Evolutionary conservation across 2,797 vertebrate species (phyloP).

Genomic region (Trematomus bernacchii): DNA sequence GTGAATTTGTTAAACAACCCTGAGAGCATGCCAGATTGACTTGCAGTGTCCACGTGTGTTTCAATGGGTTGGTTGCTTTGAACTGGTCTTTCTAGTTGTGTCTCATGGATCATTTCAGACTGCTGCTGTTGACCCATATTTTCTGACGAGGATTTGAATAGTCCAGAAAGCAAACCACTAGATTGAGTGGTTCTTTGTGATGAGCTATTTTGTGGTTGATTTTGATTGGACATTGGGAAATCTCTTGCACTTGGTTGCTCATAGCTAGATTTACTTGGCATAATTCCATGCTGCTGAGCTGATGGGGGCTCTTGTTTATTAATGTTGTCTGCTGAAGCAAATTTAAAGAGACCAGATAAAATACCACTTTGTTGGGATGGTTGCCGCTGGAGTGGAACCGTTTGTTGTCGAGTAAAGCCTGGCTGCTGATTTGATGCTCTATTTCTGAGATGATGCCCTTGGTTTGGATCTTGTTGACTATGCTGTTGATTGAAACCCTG

Average conservation of each 20-base stretch:
- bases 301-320: slow-evolving; percentile 54
- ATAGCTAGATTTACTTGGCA: slow-evolving; percentile 58
- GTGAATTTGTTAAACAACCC: slow-evolving; percentile 81
- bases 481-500: slow-evolving; percentile 42
- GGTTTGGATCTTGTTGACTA: slow-evolving; percentile 51
- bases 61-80: slow-evolving; percentile 47
- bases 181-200: slow-evolving; percentile 59
- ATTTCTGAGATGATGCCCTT: slow-evolving; percentile 33
- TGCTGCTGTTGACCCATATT: slow-evolving; percentile 60
- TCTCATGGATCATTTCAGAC: slow-evolving; percentile 38
- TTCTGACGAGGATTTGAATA: slow-evolving; percentile 82
- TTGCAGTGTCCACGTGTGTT: slow-evolving; percentile 46
- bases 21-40: slow-evolving; percentile 75
- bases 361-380: slow-evolving; percentile 72
- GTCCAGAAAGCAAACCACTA: slow-evolving; percentile 81
- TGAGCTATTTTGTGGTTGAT: slow-evolving; percentile 50
- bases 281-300: slow-evolving; percentile 52
- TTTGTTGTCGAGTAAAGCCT: slow-evolving; percentile 68
- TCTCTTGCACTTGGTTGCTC: slow-evolving; percentile 51
- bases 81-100: slow-evolving; percentile 47
- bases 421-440: slow-evolving; percentile 56
- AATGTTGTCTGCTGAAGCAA: slow-evolving; percentile 85
- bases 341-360: slow-evolving; percentile 84
- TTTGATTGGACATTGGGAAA: slow-evolving; percentile 40
- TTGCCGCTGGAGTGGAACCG: slow-evolving; percentile 70